Evolutionary conservation across 2,888 invertebrate genomes (phyloP), one percentile per base, ranked within the genome.

Genomic region (Nyleta sp.): DNA sequence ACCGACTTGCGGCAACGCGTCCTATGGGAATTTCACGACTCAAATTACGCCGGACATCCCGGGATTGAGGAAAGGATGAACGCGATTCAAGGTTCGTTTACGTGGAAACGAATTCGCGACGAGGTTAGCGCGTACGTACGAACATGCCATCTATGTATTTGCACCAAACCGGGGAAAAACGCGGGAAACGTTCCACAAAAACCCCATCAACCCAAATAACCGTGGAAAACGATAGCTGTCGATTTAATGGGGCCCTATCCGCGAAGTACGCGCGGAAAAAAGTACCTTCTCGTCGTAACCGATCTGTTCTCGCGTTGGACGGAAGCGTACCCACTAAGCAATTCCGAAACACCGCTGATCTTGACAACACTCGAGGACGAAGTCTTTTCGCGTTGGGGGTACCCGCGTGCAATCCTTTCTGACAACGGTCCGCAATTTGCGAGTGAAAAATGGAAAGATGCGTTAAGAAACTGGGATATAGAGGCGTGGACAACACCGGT

Each of bases 271-370:
- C 35, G 50, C 40, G 59, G 59, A 22, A 70, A 59, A 38, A 59
- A 10, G 38, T 59, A n/a, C 13, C n/a, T 70, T 3, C 17, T 70
- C 0, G 70, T 70, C 2, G 15, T 59, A 2, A 70, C 70, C n/a
- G 70, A 70, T n/a, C 10, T 70, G 24, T 70, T 59, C 11, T 70
- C 70, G 6, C 59, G 70, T 1, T 68, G 67, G 67, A 18, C 28
- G 4, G 67, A 68, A 38, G 46, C 55, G 0, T 46, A 46, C 11
- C 42, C 67, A 4, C 1, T 68, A 0, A 7, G 24, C n/a, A 28
- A 50, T 15, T 24, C 59, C 1, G 33, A 70, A 31, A 50, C 70
- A 11, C 18, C 57, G 2, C 1, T 5, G 7, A 48, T 68, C 2
- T 3, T 38, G 15, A n/a, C 11, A 11, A 55, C 11, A 6, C 46